Evolutionary conservation across 2,797 vertebrate genomes (phyloP), one percentile per base, ranked within the genome.

Genomic region (Myotis daubentonii): DNA sequence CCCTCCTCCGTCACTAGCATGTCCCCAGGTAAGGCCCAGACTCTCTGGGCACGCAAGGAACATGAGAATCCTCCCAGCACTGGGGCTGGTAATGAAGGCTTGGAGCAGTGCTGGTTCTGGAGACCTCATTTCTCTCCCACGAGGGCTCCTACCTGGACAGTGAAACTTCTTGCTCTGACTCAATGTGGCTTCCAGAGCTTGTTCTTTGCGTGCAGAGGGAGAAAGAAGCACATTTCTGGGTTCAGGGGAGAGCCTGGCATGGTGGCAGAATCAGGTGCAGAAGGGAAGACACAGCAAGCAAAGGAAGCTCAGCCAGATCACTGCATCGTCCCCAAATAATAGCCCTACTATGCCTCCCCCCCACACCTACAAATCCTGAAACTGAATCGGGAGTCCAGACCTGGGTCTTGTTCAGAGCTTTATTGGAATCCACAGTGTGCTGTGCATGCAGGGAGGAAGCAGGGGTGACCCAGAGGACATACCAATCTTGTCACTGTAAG

Each of bases 1-100:
- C 95, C 93, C 97, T 97, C 66, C 96, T 96, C 94, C 28, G 22
- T 98, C 98, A 98, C 93, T 55, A 57, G 82, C 47, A n/a, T 20
- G 70, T 78, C 95, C 97, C 95, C 93, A 5, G 65, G 94, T 28
- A 96, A 97, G 95, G 53, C 0, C 0, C 0, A 30, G 1, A 66
- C 65, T 95, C 96, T 96, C 97, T 68, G 0, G 0, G 75, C 84
- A 87, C 0, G 41, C 82, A 91, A 90, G 84, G 60, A 51, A 68
- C 89, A 95, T 23, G 87, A 93, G 65, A 96, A 91, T 74, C 95
- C 97, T 85, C 97, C 75, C 72, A 95, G 15, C 47, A 16, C 81
- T 0, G 0, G 83, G 80, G 65, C 87, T 95, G 70, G 3, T 86
- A 93, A 97, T 30, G 68, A 97, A 75, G 51, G 66, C 72, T 55